Evolutionary conservation across 2,888 invertebrate species (phyloP), one percentile per base, ranked within the genome.

Genomic region (Elmis aenea): DNA sequence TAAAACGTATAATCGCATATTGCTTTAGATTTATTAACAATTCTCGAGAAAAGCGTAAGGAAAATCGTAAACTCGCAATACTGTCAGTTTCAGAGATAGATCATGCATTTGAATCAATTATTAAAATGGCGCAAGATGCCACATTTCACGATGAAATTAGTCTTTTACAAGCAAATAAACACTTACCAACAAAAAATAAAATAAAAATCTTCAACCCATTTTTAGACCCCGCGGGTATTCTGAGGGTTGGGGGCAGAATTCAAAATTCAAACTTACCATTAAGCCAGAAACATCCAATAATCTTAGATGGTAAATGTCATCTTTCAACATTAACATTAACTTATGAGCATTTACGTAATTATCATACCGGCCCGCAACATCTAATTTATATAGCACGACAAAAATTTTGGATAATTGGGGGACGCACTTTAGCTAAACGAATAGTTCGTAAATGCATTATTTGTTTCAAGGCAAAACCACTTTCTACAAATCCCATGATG

Each of bases 361-460:
- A 40, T n/a, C 46, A 40, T 24, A 40, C 46, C n/a, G 43, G 47
- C 1, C 36, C 39, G 4, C 34, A 30, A 3, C 46, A 40, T 33
- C 4, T 49, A 2, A 40, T 53, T 42, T 44, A 38, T 12, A 22
- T 34, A n/a, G 20, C 50, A 8, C 47, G 51, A 5, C 31, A 26
- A 9, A n/a, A 20, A 5, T 41, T 26, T 32, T 41, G 31, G 37
- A 20, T 27, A 10, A 38, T 41, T 2, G 18, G 18, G 5, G 18
- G 18, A 5, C 5, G 18, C 5, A 18, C 5, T 18, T 18, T 18
- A 18, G 18, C 8, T 6, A 18, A 18, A 18, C 5, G 18, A 8
- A 8, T 18, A 6, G 18, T 18, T 5, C 18, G 8, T 18, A 8
- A 18, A 8, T 18, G 18, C 18, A 6, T 18, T 5, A 18, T 5